Evolutionary conservation across 1,140 invertebrate species (phyloP).

Genomic region (Drosophila neocordata): DNA sequence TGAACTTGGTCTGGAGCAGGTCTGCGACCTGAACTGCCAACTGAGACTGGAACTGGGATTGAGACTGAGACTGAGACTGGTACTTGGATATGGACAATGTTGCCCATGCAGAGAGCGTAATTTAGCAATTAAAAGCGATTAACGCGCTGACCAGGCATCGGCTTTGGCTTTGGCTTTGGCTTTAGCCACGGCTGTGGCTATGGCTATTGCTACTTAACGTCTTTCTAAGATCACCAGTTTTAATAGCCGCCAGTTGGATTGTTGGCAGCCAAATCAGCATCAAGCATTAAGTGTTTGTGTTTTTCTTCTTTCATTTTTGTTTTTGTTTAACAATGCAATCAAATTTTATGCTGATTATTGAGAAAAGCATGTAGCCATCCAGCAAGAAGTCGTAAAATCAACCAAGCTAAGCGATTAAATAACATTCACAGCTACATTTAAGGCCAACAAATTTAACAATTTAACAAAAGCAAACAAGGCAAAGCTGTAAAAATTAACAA

Average conservation of each 20-base stretch:
- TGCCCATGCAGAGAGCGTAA: constrained; percentile 71
- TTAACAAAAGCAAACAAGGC: too few species aligned
- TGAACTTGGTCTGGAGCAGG: neutral
- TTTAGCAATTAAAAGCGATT: constrained; percentile 82
- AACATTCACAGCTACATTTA: constrained; percentile 2
- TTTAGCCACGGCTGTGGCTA: neutral
- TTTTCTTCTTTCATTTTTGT: neutral
- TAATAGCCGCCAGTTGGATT: constrained; percentile 27
- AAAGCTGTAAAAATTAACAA: neutral
- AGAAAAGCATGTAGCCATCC: constrained; percentile 26
- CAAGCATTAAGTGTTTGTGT: constrained; percentile 34
- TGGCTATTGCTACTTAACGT: constrained; percentile 56
- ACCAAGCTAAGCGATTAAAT: neutral
- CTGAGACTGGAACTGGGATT: too few species aligned
- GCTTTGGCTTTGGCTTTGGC: neutral
- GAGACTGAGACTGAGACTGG: constrained; percentile 18
- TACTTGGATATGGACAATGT: constrained; percentile 37
- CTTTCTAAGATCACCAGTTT: constrained; percentile 49
- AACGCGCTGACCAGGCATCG: constrained; percentile 48
- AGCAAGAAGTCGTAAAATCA: constrained; percentile 7
- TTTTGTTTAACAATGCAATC: constrained; percentile 54
- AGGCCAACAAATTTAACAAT: constrained; percentile 1
- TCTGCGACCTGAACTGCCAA: neutral
- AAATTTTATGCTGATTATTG: constrained; percentile 70
- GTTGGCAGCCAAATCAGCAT: constrained; percentile 2